phyloP scores from a whole-genome alignment of 2,888 invertebrate genomes.

The Drosophila greeni region DNA sequence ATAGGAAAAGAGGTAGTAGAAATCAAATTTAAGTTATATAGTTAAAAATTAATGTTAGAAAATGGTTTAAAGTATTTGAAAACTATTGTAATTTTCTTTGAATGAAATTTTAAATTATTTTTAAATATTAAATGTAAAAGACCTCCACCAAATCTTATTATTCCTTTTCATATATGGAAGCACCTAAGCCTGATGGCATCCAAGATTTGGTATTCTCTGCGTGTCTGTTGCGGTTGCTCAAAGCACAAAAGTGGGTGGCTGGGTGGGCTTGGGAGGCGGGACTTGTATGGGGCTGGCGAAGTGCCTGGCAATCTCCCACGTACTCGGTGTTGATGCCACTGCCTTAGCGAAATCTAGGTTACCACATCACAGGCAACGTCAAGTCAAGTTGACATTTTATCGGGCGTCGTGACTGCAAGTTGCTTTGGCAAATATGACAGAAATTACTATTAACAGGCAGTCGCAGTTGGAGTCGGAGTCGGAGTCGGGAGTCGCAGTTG shows the following conservation, averaged over 20 bases:
- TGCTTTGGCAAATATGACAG: conserved; percentile 52
- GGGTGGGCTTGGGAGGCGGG: neutral
- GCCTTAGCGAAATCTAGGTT: conserved; percentile 47
- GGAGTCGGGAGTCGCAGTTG: conserved; percentile 16
- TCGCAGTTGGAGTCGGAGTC: conserved; percentile 12
- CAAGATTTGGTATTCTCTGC: conserved; percentile 2
- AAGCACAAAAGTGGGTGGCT: conserved; percentile 6
- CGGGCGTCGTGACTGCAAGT: conserved; percentile 45
- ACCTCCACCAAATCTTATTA: neutral
- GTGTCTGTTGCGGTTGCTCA: conserved; percentile 15
- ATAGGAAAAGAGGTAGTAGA: no score
- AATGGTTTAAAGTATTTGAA: neutral
- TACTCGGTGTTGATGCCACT: conserved; percentile 29
- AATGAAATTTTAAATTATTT: neutral
- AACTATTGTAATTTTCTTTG: neutral
- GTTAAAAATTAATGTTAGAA: no score
- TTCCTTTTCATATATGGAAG: neutral
- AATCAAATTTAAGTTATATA: no score
- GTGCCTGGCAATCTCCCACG: conserved; percentile 30
- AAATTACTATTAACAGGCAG: conserved; percentile 61
- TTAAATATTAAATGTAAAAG: no score
- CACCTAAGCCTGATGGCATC: neutral
- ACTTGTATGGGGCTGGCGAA: neutral
- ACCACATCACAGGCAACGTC: conserved; percentile 55
- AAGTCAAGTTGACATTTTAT: conserved; percentile 65